Evolutionary conservation across 1,140 invertebrate species (phyloP).

Genomic region (Dendroctonus valens): DNA sequence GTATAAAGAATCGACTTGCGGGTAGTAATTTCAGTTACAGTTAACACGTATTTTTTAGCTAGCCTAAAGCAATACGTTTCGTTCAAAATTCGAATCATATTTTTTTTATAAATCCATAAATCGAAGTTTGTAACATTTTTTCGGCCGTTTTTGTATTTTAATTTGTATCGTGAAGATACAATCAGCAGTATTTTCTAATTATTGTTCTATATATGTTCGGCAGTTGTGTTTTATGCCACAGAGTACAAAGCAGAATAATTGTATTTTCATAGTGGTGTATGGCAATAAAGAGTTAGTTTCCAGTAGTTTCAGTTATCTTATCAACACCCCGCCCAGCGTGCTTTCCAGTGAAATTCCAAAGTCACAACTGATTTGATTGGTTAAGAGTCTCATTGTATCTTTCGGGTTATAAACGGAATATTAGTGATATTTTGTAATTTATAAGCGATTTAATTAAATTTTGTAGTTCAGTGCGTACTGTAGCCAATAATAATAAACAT

Average conservation of each 20-base stretch:
- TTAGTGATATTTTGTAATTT: too few species aligned
- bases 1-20: too few species aligned
- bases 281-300: slow-evolving; percentile 52
- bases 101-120: background rate
- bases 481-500: too few species aligned
- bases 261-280: slow-evolving; percentile 47
- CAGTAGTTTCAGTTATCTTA: slow-evolving; percentile 20
- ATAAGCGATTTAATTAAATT: too few species aligned
- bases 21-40: too few species aligned
- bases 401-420: too few species aligned
- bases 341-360: too few species aligned
- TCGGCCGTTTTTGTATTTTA: background rate
- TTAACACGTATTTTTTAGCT: background rate
- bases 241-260: slow-evolving; percentile 42
- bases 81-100: background rate
- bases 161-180: background rate
- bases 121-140: background rate
- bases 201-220: slow-evolving; percentile 27
- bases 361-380: too few species aligned
- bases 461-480: too few species aligned
- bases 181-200: slow-evolving; percentile 25
- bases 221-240: slow-evolving; percentile 35
- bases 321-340: background rate
- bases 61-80: slow-evolving; percentile 6
- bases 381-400: too few species aligned